Percentiles rank a stretch among this genome's conserved stretches.
Evolutionary conservation across 1,140 invertebrate genomes (phyloP).

Genomic region (Danaus melanippus): DNA sequence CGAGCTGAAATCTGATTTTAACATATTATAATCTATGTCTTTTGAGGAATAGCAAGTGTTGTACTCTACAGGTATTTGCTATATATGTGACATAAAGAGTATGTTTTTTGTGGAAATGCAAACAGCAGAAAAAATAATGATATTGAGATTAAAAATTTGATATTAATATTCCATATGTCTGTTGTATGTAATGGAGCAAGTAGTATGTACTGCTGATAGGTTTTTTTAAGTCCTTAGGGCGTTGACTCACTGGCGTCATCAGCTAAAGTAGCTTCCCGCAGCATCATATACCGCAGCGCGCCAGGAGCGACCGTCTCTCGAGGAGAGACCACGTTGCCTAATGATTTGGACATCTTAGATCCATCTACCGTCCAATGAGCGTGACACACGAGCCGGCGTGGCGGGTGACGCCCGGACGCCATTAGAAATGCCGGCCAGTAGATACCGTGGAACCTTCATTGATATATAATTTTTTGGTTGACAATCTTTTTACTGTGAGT

Average conservation of each 20-base stretch:
- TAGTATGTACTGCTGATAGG: slow-evolving; percentile 5
- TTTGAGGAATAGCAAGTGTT: too few relatives aligned
- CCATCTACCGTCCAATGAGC: slow-evolving; percentile 96
- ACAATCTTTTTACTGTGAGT: neutral
- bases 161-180: too few relatives aligned
- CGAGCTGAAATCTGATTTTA: slow-evolving; percentile 85
- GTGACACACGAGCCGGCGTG: slow-evolving; percentile 87
- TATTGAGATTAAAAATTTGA: too few relatives aligned
- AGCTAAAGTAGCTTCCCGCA: slow-evolving; percentile 90
- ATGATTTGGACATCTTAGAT: slow-evolving; percentile 98
- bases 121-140: too few relatives aligned
- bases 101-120: too few relatives aligned
- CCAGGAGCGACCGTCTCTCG: slow-evolving; percentile 73
- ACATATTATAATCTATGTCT: too few relatives aligned
- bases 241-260: slow-evolving; percentile 89
- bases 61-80: too few relatives aligned
- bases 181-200: too few relatives aligned
- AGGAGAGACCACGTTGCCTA: slow-evolving; percentile 92
- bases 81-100: too few relatives aligned
- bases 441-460: slow-evolving; percentile 88
- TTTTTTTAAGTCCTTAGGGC: neutral
- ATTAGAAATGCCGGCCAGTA: slow-evolving; percentile 99
- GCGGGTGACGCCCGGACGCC: slow-evolving; percentile 86
- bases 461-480: too few relatives aligned
- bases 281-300: slow-evolving; percentile 92